Base-by-base conservation (phyloP, 2,113 vertebrate genomes). In the Marmota flaviventris region DNA sequence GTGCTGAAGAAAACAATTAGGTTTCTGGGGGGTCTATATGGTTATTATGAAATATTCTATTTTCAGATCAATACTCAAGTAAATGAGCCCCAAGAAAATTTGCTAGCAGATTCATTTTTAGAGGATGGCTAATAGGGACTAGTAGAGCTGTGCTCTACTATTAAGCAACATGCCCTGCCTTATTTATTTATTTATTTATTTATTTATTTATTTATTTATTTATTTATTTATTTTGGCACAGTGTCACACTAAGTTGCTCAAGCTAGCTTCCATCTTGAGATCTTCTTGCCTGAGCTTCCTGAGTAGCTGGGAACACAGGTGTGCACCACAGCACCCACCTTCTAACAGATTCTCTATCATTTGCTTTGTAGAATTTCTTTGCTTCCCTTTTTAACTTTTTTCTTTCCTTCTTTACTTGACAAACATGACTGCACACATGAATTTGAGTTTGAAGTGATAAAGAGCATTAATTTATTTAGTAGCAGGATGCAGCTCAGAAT, bases 31-130 rank as follows among this genome's bases (percentile, higher is more conserved):
- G 12, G 25, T 27, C 34, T 24, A 32, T 29, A n/a, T 32, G 22
- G 6, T 5, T 85, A 61, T 34, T 73, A 3, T 37, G 14, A 86
- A 75, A 81, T 85, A 53, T 8, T 94, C 65, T 79, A 42, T 70
- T 27, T 53, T 84, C 76, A 85, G 81, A 34, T 93, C 27, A 76
- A 84, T 69, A 6, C 69, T 73, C 65, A 25, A 87, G 32, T 45
- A 95, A 89, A 45, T 58, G 8, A 87, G 22, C 24, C 17, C 29
- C 10, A 20, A 79, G n/a, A 96, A 91, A 87, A 81, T 37, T 96
- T 83, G 48, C 37, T 86, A 69, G 37, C 9, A 87, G 32, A 58
- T 69, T 73, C 10, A 81, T 67, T 27, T 27, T 8, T 65, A 29
- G 18, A 34, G 53, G 3, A 20, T 37, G 17, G n/a, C 17, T 14